Conservation (phyloP, 2,797 vertebrate species). For the Prunella strophiata region DNA sequence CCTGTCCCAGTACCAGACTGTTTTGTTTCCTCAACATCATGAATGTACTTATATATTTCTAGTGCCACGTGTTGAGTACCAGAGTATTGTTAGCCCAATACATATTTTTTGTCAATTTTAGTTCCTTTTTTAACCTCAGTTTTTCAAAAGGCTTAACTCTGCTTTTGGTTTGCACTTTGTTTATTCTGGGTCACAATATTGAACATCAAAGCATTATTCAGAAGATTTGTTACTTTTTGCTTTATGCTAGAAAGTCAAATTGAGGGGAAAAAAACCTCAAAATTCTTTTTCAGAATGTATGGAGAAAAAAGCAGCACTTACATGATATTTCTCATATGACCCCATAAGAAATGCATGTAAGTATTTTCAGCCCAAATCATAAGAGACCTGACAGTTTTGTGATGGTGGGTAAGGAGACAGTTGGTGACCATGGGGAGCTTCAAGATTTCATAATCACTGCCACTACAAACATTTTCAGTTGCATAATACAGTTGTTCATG, state of each 20-base stretch:
- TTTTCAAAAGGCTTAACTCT: not conserved
- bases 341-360: not conserved
- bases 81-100: not conserved
- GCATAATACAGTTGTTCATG: not conserved
- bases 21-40: not conserved
- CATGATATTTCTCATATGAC: not conserved
- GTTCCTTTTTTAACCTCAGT: not conserved
- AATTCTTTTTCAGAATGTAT: not conserved
- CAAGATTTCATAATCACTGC: not conserved
- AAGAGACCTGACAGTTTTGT: not conserved
- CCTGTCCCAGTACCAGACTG: not conserved
- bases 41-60: not conserved
- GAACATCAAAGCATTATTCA: not conserved
- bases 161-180: not conserved
- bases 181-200: not conserved
- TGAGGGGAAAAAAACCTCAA: accelerated
- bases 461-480: not conserved
- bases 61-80: not conserved
- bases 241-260: not conserved
- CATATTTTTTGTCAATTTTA: not conserved
- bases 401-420: not conserved
- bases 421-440: not conserved
- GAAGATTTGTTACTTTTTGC: not conserved
- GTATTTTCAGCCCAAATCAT: not conserved
- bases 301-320: not conserved